A percentile compares a stretch with the other conserved stretches of the same genome.
phyloP scores from a whole-genome alignment of 2,888 invertebrate species.

The Rhingia campestris region DNA sequence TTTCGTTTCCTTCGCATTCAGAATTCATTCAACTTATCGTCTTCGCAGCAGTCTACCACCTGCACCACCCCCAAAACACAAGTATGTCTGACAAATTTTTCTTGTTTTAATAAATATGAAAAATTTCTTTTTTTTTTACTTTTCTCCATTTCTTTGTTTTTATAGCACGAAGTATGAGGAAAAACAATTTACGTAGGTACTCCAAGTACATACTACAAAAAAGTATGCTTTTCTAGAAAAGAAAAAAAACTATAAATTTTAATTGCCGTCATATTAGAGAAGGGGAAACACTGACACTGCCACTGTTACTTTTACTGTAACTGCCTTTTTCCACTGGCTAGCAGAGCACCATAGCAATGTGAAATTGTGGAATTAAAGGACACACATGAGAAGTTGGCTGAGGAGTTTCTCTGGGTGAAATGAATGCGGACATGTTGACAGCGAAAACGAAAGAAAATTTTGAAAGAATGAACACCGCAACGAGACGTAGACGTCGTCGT shows the following conservation, averaged over 20 bases:
- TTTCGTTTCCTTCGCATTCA: not conserved
- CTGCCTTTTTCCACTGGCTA: not conserved
- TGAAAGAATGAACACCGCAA: conserved; percentile 34
- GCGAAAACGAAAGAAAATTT: conserved; percentile 33
- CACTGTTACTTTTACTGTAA: conserved; percentile 13
- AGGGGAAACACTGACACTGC: conserved; percentile 3
- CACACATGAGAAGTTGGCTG: conserved; percentile 41
- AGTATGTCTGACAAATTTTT: conserved; percentile 19
- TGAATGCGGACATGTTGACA: conserved; percentile 66
- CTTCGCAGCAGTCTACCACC: conserved; percentile 11
- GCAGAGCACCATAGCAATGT: conserved; percentile 28
- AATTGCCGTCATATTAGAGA: conserved; percentile 63
- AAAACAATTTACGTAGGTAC: conserved; percentile 45
- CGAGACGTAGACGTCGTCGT: conserved; percentile 13
- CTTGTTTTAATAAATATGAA: conserved; percentile 20
- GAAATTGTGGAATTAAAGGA: conserved; percentile 60
- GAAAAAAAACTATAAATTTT: conserved; percentile 36
- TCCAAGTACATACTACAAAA: conserved; percentile 17
- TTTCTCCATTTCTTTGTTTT: conserved; percentile 18
- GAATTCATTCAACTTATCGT: conserved; percentile 10
- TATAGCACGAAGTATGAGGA: conserved; percentile 16
- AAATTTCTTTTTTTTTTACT: conserved; percentile 27
- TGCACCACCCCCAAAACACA: conserved; percentile 36
- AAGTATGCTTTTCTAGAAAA: conserved; percentile 39
- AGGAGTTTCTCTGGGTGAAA: conserved; percentile 49